Base-by-base conservation (phyloP, 2,888 invertebrate species). In the Periphyllus acericola region DNA sequence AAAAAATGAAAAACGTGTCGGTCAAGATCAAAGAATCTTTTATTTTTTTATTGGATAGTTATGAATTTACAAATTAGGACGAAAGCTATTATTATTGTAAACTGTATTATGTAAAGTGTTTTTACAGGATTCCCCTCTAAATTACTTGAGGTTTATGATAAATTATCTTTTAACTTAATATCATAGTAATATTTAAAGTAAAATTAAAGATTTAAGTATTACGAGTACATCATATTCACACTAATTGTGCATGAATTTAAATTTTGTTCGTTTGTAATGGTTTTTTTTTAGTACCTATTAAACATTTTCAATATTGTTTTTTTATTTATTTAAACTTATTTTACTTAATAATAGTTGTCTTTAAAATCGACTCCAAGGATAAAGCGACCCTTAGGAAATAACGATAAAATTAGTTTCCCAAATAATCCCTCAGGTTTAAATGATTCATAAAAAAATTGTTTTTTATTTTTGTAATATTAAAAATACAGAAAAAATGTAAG, bases 381-480 rank as follows among this genome's bases (percentile, higher is more conserved):
- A 79, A 79, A 55, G 25, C 60, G n/a, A n/a, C 52, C 25, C 32
- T 3, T 25, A 52, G 32, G 46, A 71, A 82, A 71, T 72, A 32
- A 55, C 72, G 72, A 46, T 72, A 72, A 82, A 74, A 55, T 34
- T 55, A 1, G 19, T 72, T 72, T 82, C 4, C 32, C 21, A 32
- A 71, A 52, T 0, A 52, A 82, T 72, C 72, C n/a, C 71, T 29
- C 11, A 66, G 66, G 36, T n/a, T 66, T 32, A 29, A 46, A 21
- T 68, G 46, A 71, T 46, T 71, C 25, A n/a, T 74, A 74, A 82
- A 74, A 55, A 82, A 9, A 32, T 46, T 40, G 34, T 32, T 32
- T 82, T 52, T 40, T 46, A 36, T 81, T 40, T 72, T 32, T 32
- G 34, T n/a, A 17, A 11, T 68, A 72, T n/a, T 52, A 72, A 52